These are phyloP conservation scores for Anagyrus pseudococci DNA, from an alignment of 2,888 invertebrate genomes.

Conservation along the genomic window DNA sequence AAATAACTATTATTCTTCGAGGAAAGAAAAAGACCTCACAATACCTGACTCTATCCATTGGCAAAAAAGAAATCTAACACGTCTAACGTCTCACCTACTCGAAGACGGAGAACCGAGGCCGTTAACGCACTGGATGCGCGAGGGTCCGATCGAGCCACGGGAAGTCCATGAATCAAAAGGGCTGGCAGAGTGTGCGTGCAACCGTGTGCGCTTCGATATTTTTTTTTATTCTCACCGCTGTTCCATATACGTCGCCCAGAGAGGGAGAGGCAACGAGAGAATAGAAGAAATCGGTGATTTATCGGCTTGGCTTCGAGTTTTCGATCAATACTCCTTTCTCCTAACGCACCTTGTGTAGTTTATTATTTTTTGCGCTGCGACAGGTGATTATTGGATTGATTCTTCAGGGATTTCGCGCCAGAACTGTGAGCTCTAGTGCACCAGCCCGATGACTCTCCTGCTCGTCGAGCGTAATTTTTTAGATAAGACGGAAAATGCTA, in stretches of 20 bases:
- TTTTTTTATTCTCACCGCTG: no score
- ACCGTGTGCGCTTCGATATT: conserved; percentile 18
- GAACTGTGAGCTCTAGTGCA: no score
- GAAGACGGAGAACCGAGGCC: background rate
- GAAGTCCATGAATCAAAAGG: conserved; percentile 40
- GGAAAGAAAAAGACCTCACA: background rate
- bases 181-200: background rate
- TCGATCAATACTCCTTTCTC: conserved; percentile 30
- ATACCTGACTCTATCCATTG: background rate
- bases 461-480: background rate
- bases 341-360: background rate
- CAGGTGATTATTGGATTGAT: conserved; percentile 7
- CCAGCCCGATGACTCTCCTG: background rate
- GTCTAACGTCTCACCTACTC: no score
- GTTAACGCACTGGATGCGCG: conserved; percentile 18
- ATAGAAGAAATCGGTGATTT: conserved; percentile 31
- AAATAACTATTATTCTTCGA: no score
- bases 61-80: background rate
- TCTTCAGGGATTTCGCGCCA: background rate
- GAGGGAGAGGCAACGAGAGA: no score
- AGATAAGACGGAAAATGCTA: no score
- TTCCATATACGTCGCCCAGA: no score
- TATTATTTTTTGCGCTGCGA: conserved; percentile 21
- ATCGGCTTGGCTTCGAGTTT: conserved; percentile 22
- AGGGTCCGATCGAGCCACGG: conserved; percentile 14